Evolutionary conservation across 64 coral and sea anemone species (phyloP).

Genomic region (Montipora capricornis): DNA sequence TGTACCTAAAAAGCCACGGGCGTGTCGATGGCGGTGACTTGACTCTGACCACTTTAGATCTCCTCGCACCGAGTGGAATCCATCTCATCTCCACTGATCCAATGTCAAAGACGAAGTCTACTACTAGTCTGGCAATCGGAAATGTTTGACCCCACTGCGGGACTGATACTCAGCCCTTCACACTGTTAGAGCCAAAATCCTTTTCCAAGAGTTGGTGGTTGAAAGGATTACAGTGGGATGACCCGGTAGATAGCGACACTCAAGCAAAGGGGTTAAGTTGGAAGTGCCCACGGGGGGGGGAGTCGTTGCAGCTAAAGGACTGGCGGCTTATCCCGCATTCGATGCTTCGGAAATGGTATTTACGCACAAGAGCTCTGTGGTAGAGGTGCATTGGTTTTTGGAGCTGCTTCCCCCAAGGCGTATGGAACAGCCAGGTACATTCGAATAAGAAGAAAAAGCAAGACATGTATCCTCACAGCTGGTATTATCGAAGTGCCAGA

Average conservation of each 20-base stretch:
- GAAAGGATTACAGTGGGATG: too few species aligned
- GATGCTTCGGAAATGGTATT: background rate
- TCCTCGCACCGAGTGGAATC: background rate
- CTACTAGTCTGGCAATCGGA: conserved; percentile 32
- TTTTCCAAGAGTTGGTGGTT: too few species aligned
- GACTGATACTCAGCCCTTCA: background rate
- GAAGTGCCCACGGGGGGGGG: too few species aligned
- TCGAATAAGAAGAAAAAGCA: conserved; percentile 27
- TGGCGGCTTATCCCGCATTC: too few species aligned
- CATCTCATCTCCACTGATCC: conserved; percentile 2
- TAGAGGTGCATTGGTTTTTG: conserved; percentile 44
- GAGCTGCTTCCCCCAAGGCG: too few species aligned
- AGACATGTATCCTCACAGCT: conserved; percentile 9
- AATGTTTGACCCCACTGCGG: conserved; percentile 45
- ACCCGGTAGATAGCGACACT: too few species aligned
- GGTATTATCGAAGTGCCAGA: conserved; percentile 50
- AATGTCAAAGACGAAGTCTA: too few species aligned
- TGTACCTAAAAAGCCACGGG: too few species aligned
- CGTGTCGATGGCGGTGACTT: conserved; percentile 71
- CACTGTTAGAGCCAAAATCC: conserved; percentile 34
- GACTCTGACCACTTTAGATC: too few species aligned
- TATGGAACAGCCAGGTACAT: too few species aligned
- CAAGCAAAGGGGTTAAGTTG: too few species aligned
- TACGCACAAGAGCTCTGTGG: background rate
- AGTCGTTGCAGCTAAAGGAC: too few species aligned